Evolutionary conservation across 1,140 invertebrate species (phyloP).

Genomic region (Hylaeus anthracinus): DNA sequence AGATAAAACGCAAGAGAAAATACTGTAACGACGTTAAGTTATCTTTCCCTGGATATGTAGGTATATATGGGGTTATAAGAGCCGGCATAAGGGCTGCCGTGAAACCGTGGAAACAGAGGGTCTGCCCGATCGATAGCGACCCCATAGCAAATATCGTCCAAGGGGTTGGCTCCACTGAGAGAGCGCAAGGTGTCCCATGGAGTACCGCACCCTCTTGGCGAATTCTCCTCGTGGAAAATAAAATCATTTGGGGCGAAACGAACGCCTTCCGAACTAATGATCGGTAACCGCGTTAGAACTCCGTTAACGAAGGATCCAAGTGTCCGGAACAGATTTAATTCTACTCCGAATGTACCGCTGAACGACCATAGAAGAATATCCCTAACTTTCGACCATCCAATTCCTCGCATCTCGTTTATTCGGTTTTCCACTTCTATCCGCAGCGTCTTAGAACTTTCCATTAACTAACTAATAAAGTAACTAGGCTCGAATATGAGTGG

Average conservation of each 20-base stretch:
- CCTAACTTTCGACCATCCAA: too few species aligned
- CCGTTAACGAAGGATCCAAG: conserved; percentile 15
- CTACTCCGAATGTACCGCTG: background rate
- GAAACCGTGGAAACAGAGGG: conserved; percentile 60
- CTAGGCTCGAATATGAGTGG: too few species aligned
- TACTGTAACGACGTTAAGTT: conserved; percentile 46
- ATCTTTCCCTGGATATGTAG: background rate
- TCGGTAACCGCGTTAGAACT: conserved; percentile 21
- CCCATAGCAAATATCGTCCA: conserved; percentile 67
- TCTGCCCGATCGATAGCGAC: conserved; percentile 64
- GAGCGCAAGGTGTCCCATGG: conserved; percentile 58
- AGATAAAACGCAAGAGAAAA: conserved; percentile 14
- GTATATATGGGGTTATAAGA: conserved; percentile 46
- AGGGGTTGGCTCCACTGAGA: conserved; percentile 41
- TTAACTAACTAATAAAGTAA: too few species aligned
- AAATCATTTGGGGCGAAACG: conserved; percentile 23
- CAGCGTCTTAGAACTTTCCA: too few species aligned
- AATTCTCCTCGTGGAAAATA: conserved; percentile 21
- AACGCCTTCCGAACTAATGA: conserved; percentile 17
- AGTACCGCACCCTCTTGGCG: conserved; percentile 26
- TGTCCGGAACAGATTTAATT: conserved; percentile 18
- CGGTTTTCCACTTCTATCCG: too few species aligned
- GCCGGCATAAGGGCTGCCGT: conserved; percentile 52
- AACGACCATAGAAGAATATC: too few species aligned
- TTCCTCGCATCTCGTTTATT: too few species aligned